Evolutionary conservation across 37 sponge, comb jelly and placozoan genomes (phyloP), one percentile per base, ranked within the genome.

Genomic region (Eunapius fragilis): DNA sequence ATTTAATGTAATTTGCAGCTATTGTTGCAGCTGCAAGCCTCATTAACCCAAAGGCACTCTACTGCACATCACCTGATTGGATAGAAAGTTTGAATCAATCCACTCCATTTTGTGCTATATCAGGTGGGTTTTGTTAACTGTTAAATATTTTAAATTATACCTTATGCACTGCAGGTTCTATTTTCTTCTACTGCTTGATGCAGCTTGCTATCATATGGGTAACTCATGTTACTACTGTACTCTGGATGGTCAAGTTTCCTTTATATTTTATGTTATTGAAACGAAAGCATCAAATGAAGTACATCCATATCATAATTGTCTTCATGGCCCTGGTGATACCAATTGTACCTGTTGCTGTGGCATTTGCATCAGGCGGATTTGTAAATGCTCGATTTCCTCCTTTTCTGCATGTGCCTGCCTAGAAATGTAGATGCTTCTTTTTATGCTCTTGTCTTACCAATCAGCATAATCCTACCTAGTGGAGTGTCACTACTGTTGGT

Each of bases 371-470:
- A 19, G 58, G 58, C 6, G 85, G 85, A 0, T 89, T 84, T 74
- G 74, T 37, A 34, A n/a, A 71, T 10, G 36, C 67, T 31, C 79
- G 85, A 25, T 89, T 84, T 36, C 90, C 85, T 28, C 80, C 90
- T 0, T 34, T 79, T 14, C 33, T 80, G n/a, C n/a, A n/a, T n/a
- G 33, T 89, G 90, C 74, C 58, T 31, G 41, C 30, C 49, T 23
- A 47, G 11, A 25, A 47, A 37, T 34, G 25, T 10, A 67, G 34
- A 80, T 31, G 38, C 67, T 22, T 0, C 27, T 11, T 89, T 85
- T 76, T 89, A 89, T 49, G 79, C 90, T 23, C 32, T 74, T 13
- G 67, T 83, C 2, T 73, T 89, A 12, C 80, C 80, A 23, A 75
- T 80, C 10, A 38, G 67, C 37, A 36, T 89, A 23, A 76, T 84